These are phyloP conservation scores for Pogoniulus pusillus DNA, from an alignment of 2,797 vertebrate genomes.

Conservation along the genomic window DNA sequence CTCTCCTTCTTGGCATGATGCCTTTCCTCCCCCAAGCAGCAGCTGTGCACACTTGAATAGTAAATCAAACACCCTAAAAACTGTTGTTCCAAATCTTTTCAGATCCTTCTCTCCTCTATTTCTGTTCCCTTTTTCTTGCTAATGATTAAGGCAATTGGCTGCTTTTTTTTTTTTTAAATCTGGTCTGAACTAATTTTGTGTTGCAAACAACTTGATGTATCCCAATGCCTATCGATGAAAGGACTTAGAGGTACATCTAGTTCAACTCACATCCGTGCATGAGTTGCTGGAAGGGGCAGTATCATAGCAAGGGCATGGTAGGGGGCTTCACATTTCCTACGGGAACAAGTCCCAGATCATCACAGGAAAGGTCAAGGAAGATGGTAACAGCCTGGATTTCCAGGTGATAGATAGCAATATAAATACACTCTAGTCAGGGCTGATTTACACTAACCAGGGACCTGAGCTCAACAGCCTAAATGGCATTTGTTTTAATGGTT, in stretches of 20 bases:
- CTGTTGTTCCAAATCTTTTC: constrained; percentile 67
- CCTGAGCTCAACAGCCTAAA: neutral
- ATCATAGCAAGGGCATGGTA: fast-evolving
- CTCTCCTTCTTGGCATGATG: constrained; percentile 66
- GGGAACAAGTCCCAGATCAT: neutral
- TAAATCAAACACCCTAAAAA: constrained; percentile 74
- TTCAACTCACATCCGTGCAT: neutral
- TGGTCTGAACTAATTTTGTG: constrained; percentile 21
- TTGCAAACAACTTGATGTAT: neutral
- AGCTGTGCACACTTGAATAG: constrained; percentile 75
- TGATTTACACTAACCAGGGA: neutral
- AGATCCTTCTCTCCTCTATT: constrained; percentile 57
- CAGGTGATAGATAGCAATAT: neutral
- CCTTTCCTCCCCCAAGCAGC: constrained; percentile 32
- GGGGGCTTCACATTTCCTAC: neutral
- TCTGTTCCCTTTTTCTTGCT: constrained; percentile 48
- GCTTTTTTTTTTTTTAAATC: neutral
- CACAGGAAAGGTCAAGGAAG: neutral
- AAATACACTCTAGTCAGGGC: neutral
- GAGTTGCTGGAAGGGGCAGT: neutral
- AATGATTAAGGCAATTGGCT: constrained; percentile 21
- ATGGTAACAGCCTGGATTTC: neutral
- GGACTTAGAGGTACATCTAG: neutral
- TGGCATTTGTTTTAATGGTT: neutral
- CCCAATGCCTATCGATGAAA: neutral